Conservation (phyloP, 2,797 vertebrate genomes). For the Fratercula arctica region DNA sequence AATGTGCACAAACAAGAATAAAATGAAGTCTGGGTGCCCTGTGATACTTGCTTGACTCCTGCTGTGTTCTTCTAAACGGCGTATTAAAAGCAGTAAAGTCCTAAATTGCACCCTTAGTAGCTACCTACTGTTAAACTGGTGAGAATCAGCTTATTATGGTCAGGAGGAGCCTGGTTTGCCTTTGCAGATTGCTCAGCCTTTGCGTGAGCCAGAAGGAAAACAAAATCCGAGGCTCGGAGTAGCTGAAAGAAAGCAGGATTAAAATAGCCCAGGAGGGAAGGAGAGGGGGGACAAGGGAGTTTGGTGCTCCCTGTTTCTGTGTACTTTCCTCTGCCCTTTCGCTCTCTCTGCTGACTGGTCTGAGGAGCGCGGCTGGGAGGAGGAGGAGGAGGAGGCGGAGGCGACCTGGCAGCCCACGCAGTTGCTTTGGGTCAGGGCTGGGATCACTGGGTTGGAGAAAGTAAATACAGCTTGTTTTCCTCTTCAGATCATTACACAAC, state of each 20-base stretch:
- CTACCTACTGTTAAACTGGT: background rate
- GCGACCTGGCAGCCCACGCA: background rate
- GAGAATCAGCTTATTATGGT: background rate
- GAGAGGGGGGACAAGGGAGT: background rate
- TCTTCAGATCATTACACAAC: conserved; percentile 31
- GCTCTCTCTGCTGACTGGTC: conserved; percentile 64
- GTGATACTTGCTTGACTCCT: background rate
- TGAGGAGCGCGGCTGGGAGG: conserved; percentile 27
- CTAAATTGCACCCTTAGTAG: background rate
- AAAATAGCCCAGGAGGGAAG: conserved; percentile 56
- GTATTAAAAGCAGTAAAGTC: background rate
- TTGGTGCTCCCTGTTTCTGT: conserved; percentile 35
- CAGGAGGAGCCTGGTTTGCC: background rate
- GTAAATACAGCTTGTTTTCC: conserved; percentile 44
- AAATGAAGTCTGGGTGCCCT: background rate
- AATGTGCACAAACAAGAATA: background rate
- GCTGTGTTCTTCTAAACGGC: background rate
- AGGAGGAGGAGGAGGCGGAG: background rate
- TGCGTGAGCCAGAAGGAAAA: background rate
- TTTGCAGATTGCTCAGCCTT: background rate
- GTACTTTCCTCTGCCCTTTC: conserved; percentile 56
- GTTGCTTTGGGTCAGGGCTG: conserved; percentile 43
- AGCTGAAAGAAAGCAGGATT: conserved; percentile 52
- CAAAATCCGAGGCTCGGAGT: background rate
- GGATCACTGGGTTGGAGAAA: conserved; percentile 44